A percentile compares a stretch with the other conserved stretches of the same genome.
Evolutionary conservation across 2,888 invertebrate species (phyloP).

Genomic region (Amphimallon solstitiale): DNA sequence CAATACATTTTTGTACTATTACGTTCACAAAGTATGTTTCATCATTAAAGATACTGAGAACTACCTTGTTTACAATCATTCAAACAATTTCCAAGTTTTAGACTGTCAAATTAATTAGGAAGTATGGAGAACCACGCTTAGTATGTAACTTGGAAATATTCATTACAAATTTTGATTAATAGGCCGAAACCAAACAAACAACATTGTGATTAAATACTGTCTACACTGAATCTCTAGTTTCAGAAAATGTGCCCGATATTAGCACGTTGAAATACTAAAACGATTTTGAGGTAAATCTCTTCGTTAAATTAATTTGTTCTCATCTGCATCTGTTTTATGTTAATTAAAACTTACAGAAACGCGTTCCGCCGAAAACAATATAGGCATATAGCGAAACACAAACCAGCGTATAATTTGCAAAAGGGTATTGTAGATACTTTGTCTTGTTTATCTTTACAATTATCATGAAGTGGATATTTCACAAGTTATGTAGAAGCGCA

Average conservation of each 20-base stretch:
- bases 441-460: no score
- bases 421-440: background rate
- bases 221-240: background rate
- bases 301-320: conserved; percentile 11
- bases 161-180: conserved; percentile 23
- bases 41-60: no score
- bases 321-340: conserved; percentile 14
- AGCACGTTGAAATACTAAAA: background rate
- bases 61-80: no score
- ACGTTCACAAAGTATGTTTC: no score
- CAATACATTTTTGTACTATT: no score
- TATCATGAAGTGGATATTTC: no score
- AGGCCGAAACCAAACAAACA: background rate
- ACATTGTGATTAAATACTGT: conserved; percentile 15
- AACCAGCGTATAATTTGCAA: background rate
- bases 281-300: background rate
- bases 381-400: background rate
- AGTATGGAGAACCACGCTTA: background rate
- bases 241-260: conserved; percentile 2
- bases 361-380: conserved; percentile 6
- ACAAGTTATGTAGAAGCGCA: no score
- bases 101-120: background rate
- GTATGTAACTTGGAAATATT: conserved; percentile 12
- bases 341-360: conserved; percentile 12
- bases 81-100: no score